Conservation (phyloP, 2,888 invertebrate genomes). For the Notodonta dromedarius region DNA sequence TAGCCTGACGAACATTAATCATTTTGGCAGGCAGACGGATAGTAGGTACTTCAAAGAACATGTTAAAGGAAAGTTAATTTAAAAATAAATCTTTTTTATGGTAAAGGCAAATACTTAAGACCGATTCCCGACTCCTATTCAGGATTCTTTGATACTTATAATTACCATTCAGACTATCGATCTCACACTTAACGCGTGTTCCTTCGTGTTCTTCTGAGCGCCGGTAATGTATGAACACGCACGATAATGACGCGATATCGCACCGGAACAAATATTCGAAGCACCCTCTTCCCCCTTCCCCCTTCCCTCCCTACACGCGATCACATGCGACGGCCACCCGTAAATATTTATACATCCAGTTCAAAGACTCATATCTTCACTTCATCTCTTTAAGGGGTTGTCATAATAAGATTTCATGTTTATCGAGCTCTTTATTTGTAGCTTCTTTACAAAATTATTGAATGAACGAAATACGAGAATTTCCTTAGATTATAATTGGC, state of each 20-base stretch:
- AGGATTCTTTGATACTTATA: background rate
- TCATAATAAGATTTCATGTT: too few relatives aligned
- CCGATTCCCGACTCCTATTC: background rate
- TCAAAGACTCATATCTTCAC: background rate
- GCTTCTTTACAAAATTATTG: too few relatives aligned
- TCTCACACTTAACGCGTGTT: background rate
- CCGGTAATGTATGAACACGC: background rate
- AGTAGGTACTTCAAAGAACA: background rate
- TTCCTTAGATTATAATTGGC: too few relatives aligned
- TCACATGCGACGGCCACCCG: background rate
- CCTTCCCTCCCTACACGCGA: background rate
- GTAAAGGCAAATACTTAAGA: too few relatives aligned
- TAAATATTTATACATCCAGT: background rate
- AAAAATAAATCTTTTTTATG: too few relatives aligned
- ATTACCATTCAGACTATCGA: background rate
- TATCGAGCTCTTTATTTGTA: too few relatives aligned
- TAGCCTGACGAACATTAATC: background rate
- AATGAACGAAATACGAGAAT: too few relatives aligned
- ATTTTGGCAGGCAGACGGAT: background rate
- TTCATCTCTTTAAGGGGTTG: background rate
- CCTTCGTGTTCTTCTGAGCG: background rate
- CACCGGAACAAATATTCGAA: conserved; percentile 5
- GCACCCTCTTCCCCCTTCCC: too few relatives aligned
- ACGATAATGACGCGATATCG: conserved; percentile 2
- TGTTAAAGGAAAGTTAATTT: background rate